phyloP scores from a whole-genome alignment of 2,797 vertebrate species.

The Eospalax fontanierii region DNA sequence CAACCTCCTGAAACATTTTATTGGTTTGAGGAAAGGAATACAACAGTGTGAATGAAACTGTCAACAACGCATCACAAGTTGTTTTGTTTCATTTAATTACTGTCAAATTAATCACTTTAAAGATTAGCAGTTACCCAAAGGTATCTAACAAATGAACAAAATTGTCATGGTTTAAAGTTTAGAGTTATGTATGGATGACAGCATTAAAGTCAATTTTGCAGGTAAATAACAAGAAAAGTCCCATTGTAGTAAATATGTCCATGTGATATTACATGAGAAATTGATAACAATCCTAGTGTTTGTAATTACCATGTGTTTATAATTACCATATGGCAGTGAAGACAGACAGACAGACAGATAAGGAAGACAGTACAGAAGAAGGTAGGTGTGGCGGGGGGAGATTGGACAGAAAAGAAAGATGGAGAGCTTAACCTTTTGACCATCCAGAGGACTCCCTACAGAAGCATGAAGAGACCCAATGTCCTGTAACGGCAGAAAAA shows the following conservation, averaged over 20 bases:
- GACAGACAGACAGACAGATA: slow-evolving; percentile 30
- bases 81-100: background rate
- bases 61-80: background rate
- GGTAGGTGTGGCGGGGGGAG: slow-evolving; percentile 64
- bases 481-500: slow-evolving; percentile 90
- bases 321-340: background rate
- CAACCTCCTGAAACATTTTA: background rate
- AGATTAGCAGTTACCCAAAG: background rate
- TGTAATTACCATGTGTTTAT: background rate
- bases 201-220: slow-evolving; percentile 31
- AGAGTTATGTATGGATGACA: background rate
- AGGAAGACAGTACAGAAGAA: background rate
- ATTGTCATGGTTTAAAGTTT: background rate
- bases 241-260: background rate
- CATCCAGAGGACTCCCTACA: slow-evolving; percentile 88
- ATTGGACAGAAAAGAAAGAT: slow-evolving; percentile 69
- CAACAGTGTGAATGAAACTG: background rate
- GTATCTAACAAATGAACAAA: slow-evolving; percentile 22
- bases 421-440: slow-evolving; percentile 90
- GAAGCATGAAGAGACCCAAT: slow-evolving; percentile 88
- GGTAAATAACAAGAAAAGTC: background rate
- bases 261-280: slow-evolving; percentile 27
- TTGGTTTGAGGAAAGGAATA: slow-evolving; percentile 59
- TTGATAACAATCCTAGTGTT: background rate
- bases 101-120: slow-evolving; percentile 16